Conservation (phyloP, 2,888 invertebrate species). For the Xestoiulus laeticollis region DNA sequence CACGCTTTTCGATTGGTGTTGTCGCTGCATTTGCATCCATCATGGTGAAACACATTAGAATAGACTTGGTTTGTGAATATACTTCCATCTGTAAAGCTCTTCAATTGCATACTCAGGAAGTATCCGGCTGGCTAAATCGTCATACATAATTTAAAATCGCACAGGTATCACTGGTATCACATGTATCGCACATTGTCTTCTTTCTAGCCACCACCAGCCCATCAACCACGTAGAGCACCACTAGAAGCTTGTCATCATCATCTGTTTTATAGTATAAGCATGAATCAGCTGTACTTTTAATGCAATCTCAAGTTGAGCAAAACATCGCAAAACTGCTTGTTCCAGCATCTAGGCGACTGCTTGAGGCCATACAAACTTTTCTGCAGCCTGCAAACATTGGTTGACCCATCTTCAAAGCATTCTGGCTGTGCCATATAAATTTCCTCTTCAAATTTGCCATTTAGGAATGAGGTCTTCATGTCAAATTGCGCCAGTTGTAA, state of each 20-base stretch:
- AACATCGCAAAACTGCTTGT: conserved; percentile 53
- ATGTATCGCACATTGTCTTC: conserved; percentile 24
- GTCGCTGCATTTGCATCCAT: conserved; percentile 47
- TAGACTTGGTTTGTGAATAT: background rate
- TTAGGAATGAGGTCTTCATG: conserved; percentile 57
- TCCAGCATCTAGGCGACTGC: conserved; percentile 57
- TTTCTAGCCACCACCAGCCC: conserved; percentile 45
- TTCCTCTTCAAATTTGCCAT: conserved; percentile 55
- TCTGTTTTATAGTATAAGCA: conserved; percentile 53
- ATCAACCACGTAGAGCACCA: conserved; percentile 57
- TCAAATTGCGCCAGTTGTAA: conserved; percentile 56
- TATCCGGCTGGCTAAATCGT: background rate
- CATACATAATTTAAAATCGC: conserved; percentile 46
- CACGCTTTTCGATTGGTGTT: conserved; percentile 21
- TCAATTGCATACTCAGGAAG: background rate
- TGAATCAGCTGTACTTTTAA: conserved; percentile 54
- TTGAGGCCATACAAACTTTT: conserved; percentile 57
- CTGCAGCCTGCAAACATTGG: conserved; percentile 55
- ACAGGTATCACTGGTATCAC: no score
- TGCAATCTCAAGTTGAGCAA: conserved; percentile 47
- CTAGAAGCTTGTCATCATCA: background rate
- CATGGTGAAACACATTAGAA: conserved; percentile 45
- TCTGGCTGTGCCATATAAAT: conserved; percentile 57
- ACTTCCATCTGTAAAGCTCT: background rate
- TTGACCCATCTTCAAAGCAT: conserved; percentile 54